phyloP scores from a whole-genome alignment of 2,797 vertebrate species.

The Ispidina picta region DNA sequence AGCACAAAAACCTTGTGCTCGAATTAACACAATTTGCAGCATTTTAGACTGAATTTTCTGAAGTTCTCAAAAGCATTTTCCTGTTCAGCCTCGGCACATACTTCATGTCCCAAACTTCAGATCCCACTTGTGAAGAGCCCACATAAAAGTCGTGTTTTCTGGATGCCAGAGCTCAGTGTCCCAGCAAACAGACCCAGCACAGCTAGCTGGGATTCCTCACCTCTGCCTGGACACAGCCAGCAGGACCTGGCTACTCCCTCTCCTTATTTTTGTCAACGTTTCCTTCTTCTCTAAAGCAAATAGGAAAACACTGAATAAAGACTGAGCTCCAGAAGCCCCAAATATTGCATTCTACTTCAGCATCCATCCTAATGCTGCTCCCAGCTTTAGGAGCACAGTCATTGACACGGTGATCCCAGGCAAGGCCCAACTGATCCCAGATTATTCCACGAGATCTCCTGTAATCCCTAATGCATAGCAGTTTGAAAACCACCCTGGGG shows the following conservation, averaged over 20 bases:
- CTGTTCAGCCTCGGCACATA: not conserved
- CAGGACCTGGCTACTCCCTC: not conserved
- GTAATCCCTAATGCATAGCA: not conserved
- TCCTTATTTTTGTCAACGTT: not conserved
- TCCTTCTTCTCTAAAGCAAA: not conserved
- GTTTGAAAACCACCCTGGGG: not conserved
- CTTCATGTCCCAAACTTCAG: not conserved
- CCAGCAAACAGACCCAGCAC: not conserved
- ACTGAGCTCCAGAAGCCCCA: not conserved
- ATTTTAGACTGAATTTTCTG: not conserved
- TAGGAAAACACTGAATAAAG: not conserved
- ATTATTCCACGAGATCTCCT: not conserved
- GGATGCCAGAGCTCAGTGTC: rapidly evolving
- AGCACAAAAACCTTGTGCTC: not conserved
- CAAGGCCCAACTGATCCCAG: not conserved
- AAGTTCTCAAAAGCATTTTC: not conserved
- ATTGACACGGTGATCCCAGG: not conserved
- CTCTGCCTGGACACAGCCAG: not conserved
- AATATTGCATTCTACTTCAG: not conserved
- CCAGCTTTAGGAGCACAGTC: not conserved
- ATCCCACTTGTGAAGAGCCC: not conserved
- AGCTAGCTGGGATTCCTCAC: not conserved
- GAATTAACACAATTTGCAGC: not conserved
- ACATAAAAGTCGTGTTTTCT: not conserved
- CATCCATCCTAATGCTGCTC: not conserved